These are phyloP conservation scores for Laspeyria flexula DNA, from an alignment of 2,888 invertebrate species.

Conservation along the genomic window DNA sequence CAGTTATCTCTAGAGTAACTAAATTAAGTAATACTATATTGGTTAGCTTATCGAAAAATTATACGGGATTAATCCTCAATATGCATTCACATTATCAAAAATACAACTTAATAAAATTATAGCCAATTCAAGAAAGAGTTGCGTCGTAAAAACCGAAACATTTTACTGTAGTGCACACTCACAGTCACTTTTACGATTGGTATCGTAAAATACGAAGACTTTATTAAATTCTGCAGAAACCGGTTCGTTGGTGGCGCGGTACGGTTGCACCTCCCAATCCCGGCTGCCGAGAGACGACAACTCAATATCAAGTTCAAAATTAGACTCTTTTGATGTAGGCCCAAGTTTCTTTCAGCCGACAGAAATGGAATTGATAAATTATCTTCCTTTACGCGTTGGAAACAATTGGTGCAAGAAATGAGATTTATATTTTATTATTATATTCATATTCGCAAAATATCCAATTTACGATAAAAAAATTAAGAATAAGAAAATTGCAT, in stretches of 20 bases:
- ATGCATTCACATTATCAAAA: constrained; percentile 12
- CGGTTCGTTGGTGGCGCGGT: constrained; percentile 30
- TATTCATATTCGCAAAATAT: neutral
- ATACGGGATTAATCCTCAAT: neutral
- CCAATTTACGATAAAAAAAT: neutral
- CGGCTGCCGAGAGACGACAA: constrained; percentile 21
- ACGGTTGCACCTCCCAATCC: constrained; percentile 18
- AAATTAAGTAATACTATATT: neutral
- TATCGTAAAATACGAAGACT: constrained; percentile 64
- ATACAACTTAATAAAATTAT: constrained; percentile 18
- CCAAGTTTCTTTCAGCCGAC: constrained; percentile 26
- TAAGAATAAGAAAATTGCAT: too few species aligned
- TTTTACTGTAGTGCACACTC: constrained; percentile 48
- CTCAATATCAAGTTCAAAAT: constrained; percentile 39
- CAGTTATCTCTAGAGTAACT: neutral
- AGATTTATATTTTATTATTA: neutral
- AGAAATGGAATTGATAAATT: constrained; percentile 13
- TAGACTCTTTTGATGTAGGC: constrained; percentile 29
- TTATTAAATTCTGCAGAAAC: constrained; percentile 67
- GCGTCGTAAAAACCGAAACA: constrained; percentile 44
- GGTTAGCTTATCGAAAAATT: constrained; percentile 2
- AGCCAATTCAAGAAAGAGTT: constrained; percentile 23
- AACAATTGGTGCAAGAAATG: neutral
- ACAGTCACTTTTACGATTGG: constrained; percentile 63
- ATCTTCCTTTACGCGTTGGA: neutral